Percentiles rank a stretch among this genome's conserved stretches.
Evolutionary conservation across 2,113 vertebrate genomes (phyloP).

Genomic region (Ctenodactylus gundi): DNA sequence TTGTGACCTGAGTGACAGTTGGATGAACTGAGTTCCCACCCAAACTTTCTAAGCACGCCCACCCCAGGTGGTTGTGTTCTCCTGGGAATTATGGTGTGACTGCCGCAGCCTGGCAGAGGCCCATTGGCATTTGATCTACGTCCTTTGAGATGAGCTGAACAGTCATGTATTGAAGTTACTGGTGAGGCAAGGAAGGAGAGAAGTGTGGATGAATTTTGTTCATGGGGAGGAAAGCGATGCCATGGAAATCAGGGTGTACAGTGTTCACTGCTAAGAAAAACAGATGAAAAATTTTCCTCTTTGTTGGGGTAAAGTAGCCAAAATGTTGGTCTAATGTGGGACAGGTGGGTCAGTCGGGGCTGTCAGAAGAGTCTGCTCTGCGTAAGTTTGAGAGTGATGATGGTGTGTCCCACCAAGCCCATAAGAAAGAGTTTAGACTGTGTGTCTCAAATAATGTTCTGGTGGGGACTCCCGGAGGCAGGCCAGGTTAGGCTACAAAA

Average conservation of each 20-base stretch:
- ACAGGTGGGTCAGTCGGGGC: background rate
- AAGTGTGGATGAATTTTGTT: background rate
- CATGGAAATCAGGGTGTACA: background rate
- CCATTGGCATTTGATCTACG: background rate
- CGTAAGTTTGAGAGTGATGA: background rate
- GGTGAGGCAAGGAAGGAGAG: background rate
- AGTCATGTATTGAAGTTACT: background rate
- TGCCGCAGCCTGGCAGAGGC: background rate
- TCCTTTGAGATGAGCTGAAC: background rate
- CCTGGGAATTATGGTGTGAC: background rate
- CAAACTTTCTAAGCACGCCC: background rate
- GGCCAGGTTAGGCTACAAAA: background rate
- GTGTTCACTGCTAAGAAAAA: background rate
- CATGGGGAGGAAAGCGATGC: background rate
- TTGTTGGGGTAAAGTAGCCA: background rate
- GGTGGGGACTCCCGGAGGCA: background rate
- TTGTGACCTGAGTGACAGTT: background rate
- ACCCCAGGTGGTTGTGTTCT: background rate
- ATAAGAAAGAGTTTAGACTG: background rate
- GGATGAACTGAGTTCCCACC: background rate
- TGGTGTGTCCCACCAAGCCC: background rate
- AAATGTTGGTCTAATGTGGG: background rate
- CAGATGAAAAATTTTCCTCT: background rate
- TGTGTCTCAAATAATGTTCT: background rate
- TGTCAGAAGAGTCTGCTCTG: background rate